Base-by-base conservation (phyloP, 2,888 invertebrate species). In the Cerceris ruficornis region DNA sequence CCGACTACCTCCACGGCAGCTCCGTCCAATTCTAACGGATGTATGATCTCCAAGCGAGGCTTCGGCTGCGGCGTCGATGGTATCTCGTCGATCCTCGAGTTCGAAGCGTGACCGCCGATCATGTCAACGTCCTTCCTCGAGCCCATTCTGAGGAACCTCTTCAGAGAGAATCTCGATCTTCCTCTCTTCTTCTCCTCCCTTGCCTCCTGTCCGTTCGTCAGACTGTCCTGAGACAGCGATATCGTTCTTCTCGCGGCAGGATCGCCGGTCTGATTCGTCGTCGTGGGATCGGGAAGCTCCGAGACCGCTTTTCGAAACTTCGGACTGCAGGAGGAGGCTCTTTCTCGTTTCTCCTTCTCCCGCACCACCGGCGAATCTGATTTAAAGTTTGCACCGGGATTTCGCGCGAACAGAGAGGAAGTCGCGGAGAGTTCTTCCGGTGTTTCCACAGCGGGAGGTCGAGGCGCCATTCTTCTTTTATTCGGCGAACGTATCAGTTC, bases 1-100 rank as follows among this genome's bases (percentile, higher is more conserved):
- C 94, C 95, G 78, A 97, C 94, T 50, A 97, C 97, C 90, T 97
- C 96, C 1, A 97, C 96, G 77, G 94, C 96, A 9, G 96, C 95
- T 43, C 96, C 96, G 91, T 97, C 97, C 75, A 97, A 94, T 88
- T 98, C 97, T 86, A 97, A 93, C 13, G 98, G 98, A 93, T 98
- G 98, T 79, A 98, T 97, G 84, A 98, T 98, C 76, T 97, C 97
- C 39, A 97, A 93, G 14, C 96, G 94, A 2, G 96, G 96, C 88
- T 96, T 96, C 7, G 95, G 94, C 87, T 95, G 94, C 7, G 95
- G 94, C 17, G 94, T 94, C 62, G 94, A 92, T 57, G 94, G 94
- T 71, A 94, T 93, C 77, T 95, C 95, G 80, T 95, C 95, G 62
- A 90, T 88, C 88, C 94, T 94, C 59, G 92, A 91, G 69, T 92